These are phyloP conservation scores for Phaenicophaeus curvirostris DNA, from an alignment of 2,797 vertebrate species.

Conservation along the genomic window DNA sequence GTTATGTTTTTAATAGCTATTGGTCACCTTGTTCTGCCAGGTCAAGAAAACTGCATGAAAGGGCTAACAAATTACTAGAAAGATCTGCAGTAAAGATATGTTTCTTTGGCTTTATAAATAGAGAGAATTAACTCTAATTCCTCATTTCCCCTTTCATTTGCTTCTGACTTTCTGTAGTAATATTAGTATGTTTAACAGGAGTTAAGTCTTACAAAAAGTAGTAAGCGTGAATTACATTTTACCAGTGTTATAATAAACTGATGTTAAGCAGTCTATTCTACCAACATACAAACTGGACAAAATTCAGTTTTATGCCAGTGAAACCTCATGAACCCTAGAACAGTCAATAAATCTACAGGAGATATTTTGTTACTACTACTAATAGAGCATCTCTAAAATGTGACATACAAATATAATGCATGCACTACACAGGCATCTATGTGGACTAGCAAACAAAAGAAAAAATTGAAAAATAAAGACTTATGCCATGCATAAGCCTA, in stretches of 20 bases:
- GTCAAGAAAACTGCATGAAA: background rate
- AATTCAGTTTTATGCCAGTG: background rate
- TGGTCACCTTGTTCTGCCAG: background rate
- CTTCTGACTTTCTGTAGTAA: background rate
- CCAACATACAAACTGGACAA: background rate
- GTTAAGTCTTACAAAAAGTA: background rate
- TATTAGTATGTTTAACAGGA: fast-evolving
- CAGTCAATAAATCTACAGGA: background rate
- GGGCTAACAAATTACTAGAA: background rate
- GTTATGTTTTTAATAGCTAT: background rate
- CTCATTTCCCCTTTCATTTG: background rate
- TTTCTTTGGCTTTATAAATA: background rate
- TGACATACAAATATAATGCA: background rate
- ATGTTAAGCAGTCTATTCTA: background rate
- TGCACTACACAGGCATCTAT: background rate
- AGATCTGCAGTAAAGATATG: background rate
- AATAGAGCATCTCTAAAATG: background rate
- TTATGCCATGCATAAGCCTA: background rate
- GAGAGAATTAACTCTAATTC: background rate
- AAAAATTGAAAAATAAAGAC: background rate
- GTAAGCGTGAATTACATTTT: background rate
- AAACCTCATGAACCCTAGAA: background rate
- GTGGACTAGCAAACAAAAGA: background rate
- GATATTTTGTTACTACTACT: background rate
- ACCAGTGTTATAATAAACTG: background rate